These are phyloP conservation scores for Nicator chloris DNA, from an alignment of 2,113 vertebrate species.

Conservation along the genomic window DNA sequence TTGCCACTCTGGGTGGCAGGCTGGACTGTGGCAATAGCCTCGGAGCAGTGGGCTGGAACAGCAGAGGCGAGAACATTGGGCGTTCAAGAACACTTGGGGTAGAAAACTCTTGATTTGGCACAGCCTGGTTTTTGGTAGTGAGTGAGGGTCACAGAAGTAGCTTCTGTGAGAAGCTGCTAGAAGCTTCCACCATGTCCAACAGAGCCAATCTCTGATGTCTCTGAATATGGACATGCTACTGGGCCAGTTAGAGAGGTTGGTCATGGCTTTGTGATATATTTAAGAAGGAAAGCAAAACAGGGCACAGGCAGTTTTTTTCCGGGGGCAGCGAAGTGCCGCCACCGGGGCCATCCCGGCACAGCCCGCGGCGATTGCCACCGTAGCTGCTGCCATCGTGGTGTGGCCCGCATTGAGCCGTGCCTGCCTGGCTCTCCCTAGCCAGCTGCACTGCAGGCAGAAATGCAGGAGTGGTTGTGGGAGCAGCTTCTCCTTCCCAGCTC, in stretches of 20 bases:
- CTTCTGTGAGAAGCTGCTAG: neutral
- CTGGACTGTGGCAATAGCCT: neutral
- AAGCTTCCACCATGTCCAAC: neutral
- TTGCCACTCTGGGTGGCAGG: neutral
- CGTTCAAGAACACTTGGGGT: neutral
- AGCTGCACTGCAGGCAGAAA: neutral
- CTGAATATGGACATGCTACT: neutral
- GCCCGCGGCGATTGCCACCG: neutral
- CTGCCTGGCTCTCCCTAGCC: neutral
- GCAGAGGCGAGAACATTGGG: neutral
- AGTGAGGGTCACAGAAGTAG: neutral
- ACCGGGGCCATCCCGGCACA: neutral
- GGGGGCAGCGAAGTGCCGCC: rapidly evolving
- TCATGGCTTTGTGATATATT: neutral
- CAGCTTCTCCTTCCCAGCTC: neutral
- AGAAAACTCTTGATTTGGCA: neutral
- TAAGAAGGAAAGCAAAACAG: neutral
- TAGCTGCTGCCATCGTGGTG: neutral
- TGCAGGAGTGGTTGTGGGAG: neutral
- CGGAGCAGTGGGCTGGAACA: neutral
- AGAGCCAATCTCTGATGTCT: neutral
- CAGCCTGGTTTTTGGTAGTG: neutral
- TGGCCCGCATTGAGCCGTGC: neutral
- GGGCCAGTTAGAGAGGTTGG: neutral
- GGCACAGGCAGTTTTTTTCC: neutral